Evolutionary conservation across 2,113 vertebrate genomes (phyloP), one percentile per base, ranked within the genome.

Genomic region (Neolamprologus devosi): DNA sequence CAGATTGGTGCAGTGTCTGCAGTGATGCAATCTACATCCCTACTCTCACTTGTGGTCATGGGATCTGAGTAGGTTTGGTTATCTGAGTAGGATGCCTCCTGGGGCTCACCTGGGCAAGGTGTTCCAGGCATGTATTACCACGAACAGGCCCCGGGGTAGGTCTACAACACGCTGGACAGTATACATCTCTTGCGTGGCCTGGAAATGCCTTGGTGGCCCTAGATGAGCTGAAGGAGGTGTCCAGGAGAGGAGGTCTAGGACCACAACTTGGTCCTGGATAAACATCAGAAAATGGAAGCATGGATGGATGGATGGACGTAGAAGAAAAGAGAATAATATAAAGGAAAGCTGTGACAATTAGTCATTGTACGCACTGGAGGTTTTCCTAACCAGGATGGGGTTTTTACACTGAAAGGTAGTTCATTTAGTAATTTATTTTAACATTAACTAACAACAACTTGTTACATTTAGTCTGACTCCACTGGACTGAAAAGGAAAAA

Each of bases 141-240:
- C 0, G 0, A 70, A 42, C 65, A 2, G 65, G 13, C 37, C n/a
- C n/a, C 3, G 0, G 8, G 40, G 37, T 45, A 45, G 21, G 21
- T 16, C 37, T 23, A 73, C 13, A 42, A 73, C 65, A 42, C 0
- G 21, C 21, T 73, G n/a, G 21, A 4, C n/a, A 73, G 65, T 26
- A 42, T 16, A 73, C n/a, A 42, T 70, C 37, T 26, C 65, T 70
- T 42, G 8, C 1, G 0, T 26, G n/a, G 65, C 21, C 37, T 45
- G 68, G 37, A 26, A 73, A 73, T 45, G 40, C 37, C 13, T 73
- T 73, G 13, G 68, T 45, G 13, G 42, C 33, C 33, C 63, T 16
- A 23, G 37, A 14, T 70, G 5, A 42, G 37, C 12, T 16, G 37
- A 23, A 70, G 37, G n/a, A 70, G n/a, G 65, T 70, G 37, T 42